A percentile compares a stretch with the other conserved stretches of the same genome.
These are phyloP conservation scores for Amorpha juglandis DNA, from an alignment of 2,888 invertebrate genomes.

Conservation along the genomic window DNA sequence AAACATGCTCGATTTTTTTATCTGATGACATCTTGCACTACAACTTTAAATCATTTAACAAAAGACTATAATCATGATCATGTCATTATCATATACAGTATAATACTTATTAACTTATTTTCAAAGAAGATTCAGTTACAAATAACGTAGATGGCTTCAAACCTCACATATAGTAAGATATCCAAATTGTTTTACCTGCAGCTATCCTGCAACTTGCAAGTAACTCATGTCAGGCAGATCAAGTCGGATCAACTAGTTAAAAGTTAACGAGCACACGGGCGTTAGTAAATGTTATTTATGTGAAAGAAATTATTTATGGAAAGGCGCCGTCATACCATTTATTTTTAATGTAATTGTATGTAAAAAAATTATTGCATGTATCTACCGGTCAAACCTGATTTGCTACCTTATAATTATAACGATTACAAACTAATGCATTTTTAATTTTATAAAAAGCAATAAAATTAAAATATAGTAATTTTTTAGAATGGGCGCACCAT, in stretches of 20 bases:
- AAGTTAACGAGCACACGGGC: background rate
- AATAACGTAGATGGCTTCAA: background rate
- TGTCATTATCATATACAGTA: too few relatives aligned
- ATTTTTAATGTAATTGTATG: background rate
- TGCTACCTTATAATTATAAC: background rate
- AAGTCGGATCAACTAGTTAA: background rate
- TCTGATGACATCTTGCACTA: background rate
- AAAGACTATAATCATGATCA: too few relatives aligned
- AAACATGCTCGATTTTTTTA: too few relatives aligned
- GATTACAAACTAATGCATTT: too few relatives aligned
- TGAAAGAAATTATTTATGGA: background rate
- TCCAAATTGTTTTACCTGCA: constrained; percentile 15
- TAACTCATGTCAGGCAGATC: constrained; percentile 11
- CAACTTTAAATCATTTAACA: background rate
- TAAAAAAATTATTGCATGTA: constrained; percentile 6
- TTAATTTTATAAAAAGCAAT: background rate
- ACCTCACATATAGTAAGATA: background rate
- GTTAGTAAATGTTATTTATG: constrained; percentile 13
- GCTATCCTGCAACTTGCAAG: background rate
- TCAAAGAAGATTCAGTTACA: too few relatives aligned
- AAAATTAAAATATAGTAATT: background rate
- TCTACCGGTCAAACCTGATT: background rate
- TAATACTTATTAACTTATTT: too few relatives aligned
- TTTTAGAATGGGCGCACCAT: background rate
- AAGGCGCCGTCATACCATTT: background rate